Evolutionary conservation across 2,888 invertebrate genomes (phyloP).

Genomic region (Agrotis exclamationis): DNA sequence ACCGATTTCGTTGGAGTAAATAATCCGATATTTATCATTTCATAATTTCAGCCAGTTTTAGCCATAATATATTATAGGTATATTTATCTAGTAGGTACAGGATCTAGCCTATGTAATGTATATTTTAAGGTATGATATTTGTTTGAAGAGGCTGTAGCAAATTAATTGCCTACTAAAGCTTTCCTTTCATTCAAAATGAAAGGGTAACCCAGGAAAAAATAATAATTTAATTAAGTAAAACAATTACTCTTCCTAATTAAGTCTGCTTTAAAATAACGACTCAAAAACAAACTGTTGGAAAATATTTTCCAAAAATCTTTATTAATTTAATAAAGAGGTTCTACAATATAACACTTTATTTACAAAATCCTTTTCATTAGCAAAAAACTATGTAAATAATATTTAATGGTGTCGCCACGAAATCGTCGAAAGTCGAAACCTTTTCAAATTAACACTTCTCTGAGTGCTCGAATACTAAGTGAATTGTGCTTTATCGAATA

Average conservation of each 20-base stretch:
- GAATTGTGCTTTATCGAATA: slow-evolving; percentile 21
- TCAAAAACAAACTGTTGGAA: slow-evolving; percentile 8
- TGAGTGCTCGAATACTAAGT: slow-evolving; percentile 7
- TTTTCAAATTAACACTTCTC: slow-evolving; percentile 25
- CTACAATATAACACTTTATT: too few species aligned
- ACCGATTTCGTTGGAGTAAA: not conserved
- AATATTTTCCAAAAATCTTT: slow-evolving; percentile 15
- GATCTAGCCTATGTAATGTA: not conserved
- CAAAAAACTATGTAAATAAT: slow-evolving; percentile 8
- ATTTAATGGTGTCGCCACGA: slow-evolving; percentile 28
- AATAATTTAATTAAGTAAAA: slow-evolving; percentile 14
- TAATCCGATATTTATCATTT: too few species aligned
- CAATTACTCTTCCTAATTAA: slow-evolving; percentile 8
- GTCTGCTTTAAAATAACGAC: slow-evolving; percentile 15
- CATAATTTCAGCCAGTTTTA: too few species aligned
- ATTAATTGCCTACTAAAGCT: not conserved
- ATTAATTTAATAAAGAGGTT: slow-evolving; percentile 4
- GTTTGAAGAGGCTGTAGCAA: not conserved
- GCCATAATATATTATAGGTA: too few species aligned
- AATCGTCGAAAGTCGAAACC: slow-evolving; percentile 21
- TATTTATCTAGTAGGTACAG: too few species aligned
- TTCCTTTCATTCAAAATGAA: slow-evolving; percentile 4
- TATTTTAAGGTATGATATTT: not conserved
- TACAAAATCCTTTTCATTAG: not conserved
- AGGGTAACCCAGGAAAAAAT: slow-evolving; percentile 14